Evolutionary conservation across 2,888 invertebrate genomes (phyloP), one percentile per base, ranked within the genome.

Genomic region (Eupeodes latifasciatus): DNA sequence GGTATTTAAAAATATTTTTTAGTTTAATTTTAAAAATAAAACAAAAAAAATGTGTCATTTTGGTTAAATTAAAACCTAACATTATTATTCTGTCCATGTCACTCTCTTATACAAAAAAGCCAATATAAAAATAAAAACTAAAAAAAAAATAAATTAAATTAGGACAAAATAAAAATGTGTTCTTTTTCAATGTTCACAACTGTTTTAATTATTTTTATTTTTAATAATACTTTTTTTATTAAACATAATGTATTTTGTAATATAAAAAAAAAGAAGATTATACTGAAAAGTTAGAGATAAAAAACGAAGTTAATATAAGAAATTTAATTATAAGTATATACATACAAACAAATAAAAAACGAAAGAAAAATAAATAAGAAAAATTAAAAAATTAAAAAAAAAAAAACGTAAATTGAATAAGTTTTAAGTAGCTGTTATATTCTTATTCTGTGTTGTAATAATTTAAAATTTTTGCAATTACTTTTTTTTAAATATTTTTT

Each of bases 291-390:
- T 87, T 89, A 90, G 78, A 85, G 85, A 80, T 62, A 85, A 74
- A 27, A 27, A 85, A 81, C 53, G 72, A 81, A 53, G 67, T 67
- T 61, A 89, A 59, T 59, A 66, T 79, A 89, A 83, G 67, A 77
- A 61, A 82, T 57, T 59, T 77, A 80, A 86, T 79, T 82, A 80
- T 81, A 78, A 57, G 62, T 62, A 89, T 67, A 83, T 76, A 85
- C 88, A 87, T 64, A 85, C 78, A 72, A 7, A 81, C n/a, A 87
- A 77, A 74, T 79, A 85, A 82, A 89, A 90, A 75, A 84, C 79
- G 90, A 89, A 89, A 82, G 79, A 91, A 91, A 92, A 91, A 90
- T 91, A 89, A 79, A 57, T 36, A 53, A 81, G 67, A 49, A 71
- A 72, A 51, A 76, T n/a, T 27, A 27, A 27, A 27, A 27, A 27